Conservation (phyloP, 2,888 invertebrate genomes). For the Lottia scabra region DNA sequence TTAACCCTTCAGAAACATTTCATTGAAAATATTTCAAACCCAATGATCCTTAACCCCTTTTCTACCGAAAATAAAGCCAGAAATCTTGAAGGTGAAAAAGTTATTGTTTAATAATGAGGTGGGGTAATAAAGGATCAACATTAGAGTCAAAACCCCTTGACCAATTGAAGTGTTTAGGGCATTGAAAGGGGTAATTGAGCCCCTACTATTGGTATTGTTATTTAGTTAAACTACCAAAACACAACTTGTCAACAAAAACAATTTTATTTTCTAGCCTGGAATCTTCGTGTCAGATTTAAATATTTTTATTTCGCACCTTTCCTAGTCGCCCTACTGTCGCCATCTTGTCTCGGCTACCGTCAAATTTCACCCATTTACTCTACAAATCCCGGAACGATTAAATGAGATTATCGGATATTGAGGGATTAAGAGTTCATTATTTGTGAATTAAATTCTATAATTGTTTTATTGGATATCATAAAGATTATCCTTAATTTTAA, state of each 20-base stretch:
- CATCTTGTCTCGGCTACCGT: neutral
- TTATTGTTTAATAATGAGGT: constrained; percentile 1
- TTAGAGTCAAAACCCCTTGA: constrained; percentile 2
- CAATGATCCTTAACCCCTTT: neutral
- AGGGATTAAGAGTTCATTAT: too few relatives aligned
- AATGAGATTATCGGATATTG: neutral
- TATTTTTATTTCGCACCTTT: constrained; percentile 1
- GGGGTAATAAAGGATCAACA: neutral
- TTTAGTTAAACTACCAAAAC: neutral
- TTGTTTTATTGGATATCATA: too few relatives aligned
- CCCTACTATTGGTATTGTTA: neutral
- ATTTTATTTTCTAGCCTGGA: too few relatives aligned
- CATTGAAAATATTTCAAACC: neutral
- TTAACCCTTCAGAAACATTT: neutral
- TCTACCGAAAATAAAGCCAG: neutral
- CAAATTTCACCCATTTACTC: neutral
- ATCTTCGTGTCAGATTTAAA: neutral
- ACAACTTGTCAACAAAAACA: neutral
- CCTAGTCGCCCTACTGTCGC: neutral
- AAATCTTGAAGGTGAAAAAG: neutral
- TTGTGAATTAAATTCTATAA: too few relatives aligned
- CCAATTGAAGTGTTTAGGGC: neutral
- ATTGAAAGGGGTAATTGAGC: neutral
- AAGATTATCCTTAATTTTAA: too few relatives aligned
- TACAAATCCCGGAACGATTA: neutral